These are phyloP conservation scores for Unio pictorum DNA, from an alignment of 2,888 invertebrate species.

Conservation along the genomic window DNA sequence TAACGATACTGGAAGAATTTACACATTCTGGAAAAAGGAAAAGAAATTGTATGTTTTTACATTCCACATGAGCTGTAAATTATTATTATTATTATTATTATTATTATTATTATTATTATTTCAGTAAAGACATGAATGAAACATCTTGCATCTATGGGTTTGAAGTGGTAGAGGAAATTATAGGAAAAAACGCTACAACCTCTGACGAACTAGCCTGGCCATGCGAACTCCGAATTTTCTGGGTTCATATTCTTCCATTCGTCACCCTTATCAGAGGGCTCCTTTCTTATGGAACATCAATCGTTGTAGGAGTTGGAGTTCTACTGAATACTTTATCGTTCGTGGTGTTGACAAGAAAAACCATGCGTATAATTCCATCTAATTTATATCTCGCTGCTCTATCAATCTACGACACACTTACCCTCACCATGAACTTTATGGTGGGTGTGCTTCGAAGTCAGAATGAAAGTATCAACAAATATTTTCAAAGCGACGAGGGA, in stretches of 20 bases:
- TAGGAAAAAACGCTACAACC: slow-evolving; percentile 37
- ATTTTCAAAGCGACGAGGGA: slow-evolving; percentile 40
- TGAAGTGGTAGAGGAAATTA: slow-evolving; percentile 41
- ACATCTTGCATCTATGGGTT: too few species aligned
- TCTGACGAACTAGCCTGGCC: slow-evolving; percentile 44
- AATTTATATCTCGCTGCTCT: slow-evolving; percentile 50
- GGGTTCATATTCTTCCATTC: slow-evolving; percentile 42
- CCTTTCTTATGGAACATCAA: slow-evolving; percentile 46
- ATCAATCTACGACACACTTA: slow-evolving; percentile 44
- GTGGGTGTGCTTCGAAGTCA: slow-evolving; percentile 52
- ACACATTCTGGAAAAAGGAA: too few species aligned
- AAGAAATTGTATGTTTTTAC: too few species aligned
- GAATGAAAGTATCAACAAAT: slow-evolving; percentile 36
- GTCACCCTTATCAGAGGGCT: slow-evolving; percentile 43
- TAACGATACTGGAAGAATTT: too few species aligned
- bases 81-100: too few species aligned
- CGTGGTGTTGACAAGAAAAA: slow-evolving; percentile 38
- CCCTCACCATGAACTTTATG: slow-evolving; percentile 53
- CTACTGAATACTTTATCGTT: slow-evolving; percentile 40
- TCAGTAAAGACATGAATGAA: too few species aligned
- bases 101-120: too few species aligned
- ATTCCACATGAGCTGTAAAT: too few species aligned
- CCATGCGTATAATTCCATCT: slow-evolving; percentile 44
- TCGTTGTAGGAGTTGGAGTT: slow-evolving; percentile 41
- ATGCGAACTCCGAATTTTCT: slow-evolving; percentile 41